These are phyloP conservation scores for Tautogolabrus adspersus DNA, from an alignment of 2,113 vertebrate genomes.

Conservation along the genomic window DNA sequence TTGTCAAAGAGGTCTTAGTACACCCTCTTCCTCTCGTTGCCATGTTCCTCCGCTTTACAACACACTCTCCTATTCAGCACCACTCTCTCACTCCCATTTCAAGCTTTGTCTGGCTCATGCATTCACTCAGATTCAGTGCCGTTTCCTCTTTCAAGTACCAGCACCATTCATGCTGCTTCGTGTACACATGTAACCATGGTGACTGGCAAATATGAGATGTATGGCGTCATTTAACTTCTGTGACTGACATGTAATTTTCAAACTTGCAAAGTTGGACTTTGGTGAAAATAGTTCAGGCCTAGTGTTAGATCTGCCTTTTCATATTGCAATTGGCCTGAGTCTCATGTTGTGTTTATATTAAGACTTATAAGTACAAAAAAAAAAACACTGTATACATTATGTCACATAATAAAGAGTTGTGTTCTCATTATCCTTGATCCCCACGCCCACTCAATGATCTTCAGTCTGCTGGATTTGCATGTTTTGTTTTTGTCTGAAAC, in stretches of 20 bases:
- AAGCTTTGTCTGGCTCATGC: slow-evolving; percentile 26
- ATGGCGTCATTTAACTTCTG: slow-evolving; percentile 30
- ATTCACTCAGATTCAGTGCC: slow-evolving; percentile 25
- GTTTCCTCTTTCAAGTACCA: slow-evolving; percentile 22
- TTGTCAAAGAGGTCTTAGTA: slow-evolving; percentile 7
- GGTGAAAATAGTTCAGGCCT: not conserved
- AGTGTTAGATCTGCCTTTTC: not conserved
- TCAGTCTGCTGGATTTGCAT: not conserved
- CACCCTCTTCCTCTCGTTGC: slow-evolving; percentile 8
- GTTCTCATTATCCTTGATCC: not conserved
- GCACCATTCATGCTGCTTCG: slow-evolving; percentile 38
- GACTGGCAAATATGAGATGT: slow-evolving; percentile 43
- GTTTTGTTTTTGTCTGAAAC: not conserved
- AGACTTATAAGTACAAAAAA: too few species aligned
- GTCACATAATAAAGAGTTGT: not conserved
- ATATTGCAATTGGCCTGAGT: not conserved
- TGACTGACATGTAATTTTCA: not conserved
- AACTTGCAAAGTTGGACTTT: not conserved
- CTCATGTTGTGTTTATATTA: too few species aligned
- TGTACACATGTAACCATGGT: slow-evolving; percentile 52
- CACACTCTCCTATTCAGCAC: slow-evolving; percentile 32
- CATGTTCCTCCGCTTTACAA: slow-evolving; percentile 21
- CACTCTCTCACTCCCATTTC: slow-evolving; percentile 34
- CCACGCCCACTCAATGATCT: not conserved
- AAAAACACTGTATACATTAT: not conserved